These are phyloP conservation scores for Nematostella vectensis DNA, from an alignment of 92 coral and sea anemone species.

Conservation along the genomic window DNA sequence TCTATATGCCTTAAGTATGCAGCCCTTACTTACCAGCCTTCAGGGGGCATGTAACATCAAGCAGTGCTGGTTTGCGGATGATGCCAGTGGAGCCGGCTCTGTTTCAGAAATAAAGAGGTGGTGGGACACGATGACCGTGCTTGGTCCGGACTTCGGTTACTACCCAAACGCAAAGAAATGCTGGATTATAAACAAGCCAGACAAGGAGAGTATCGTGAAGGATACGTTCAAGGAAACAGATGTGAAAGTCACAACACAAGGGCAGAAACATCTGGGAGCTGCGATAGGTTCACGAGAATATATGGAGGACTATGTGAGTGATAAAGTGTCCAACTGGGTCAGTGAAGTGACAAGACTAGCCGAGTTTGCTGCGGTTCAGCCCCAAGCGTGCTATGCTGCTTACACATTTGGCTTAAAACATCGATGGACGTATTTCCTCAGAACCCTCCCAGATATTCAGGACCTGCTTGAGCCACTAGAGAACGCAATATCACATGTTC, in stretches of 20 bases:
- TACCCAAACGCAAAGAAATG: conserved; percentile 23
- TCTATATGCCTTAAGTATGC: conserved; percentile 6
- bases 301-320: conserved; percentile 15
- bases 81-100: conserved; percentile 24
- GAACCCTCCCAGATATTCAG: conserved; percentile 16
- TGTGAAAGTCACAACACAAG: conserved; percentile 5
- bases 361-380: conserved; percentile 10
- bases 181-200: conserved; percentile 24
- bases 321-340: conserved; percentile 16
- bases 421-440: conserved; percentile 8
- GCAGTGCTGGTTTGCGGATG: conserved; percentile 38
- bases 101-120: conserved; percentile 8
- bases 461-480: too few species aligned
- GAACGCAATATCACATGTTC: too few species aligned
- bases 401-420: conserved; percentile 17
- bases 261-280: conserved; percentile 24
- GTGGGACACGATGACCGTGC: conserved; percentile 17
- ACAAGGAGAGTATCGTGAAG: conserved; percentile 5
- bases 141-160: conserved; percentile 21
- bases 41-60: conserved; percentile 7
- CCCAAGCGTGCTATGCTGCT: conserved; percentile 21
- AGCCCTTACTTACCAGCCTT: conserved; percentile 18
- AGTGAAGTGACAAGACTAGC: conserved; percentile 7
- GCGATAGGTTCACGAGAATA: conserved; percentile 32
- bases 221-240: conserved; percentile 7